Evolutionary conservation across 2,797 vertebrate genomes (phyloP).

Genomic region (Lithobates pipiens): DNA sequence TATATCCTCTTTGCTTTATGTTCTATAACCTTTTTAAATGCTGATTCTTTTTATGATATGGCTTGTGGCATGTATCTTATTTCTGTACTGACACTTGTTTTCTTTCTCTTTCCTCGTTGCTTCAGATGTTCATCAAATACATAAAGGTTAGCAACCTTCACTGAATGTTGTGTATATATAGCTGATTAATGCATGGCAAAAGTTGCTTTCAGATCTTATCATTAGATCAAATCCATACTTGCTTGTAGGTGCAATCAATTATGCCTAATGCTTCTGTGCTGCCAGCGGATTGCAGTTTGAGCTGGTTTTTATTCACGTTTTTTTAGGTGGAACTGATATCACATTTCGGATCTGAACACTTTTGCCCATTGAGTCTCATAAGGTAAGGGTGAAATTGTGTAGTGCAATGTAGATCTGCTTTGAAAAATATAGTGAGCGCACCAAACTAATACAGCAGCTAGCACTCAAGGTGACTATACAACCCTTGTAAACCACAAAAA

Average conservation of each 20-base stretch:
- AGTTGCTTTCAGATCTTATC: slow-evolving; percentile 60
- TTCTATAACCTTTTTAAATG: slow-evolving; percentile 49
- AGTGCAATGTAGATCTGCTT: not conserved
- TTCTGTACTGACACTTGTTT: slow-evolving; percentile 86
- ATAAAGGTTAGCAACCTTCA: slow-evolving; percentile 97
- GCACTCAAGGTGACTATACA: no score
- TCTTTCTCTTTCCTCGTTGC: slow-evolving; percentile 75
- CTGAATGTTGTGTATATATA: slow-evolving; percentile 73
- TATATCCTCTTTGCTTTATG: slow-evolving; percentile 59
- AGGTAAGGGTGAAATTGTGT: slow-evolving; percentile 79
- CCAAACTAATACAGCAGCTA: no score
- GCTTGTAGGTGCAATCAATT: slow-evolving; percentile 35
- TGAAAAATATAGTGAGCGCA: no score
- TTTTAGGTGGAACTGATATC: slow-evolving; percentile 92
- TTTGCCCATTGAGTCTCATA: slow-evolving; percentile 97
- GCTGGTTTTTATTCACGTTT: slow-evolving; percentile 49
- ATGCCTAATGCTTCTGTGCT: slow-evolving; percentile 25
- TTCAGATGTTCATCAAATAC: slow-evolving; percentile 99
- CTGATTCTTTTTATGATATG: slow-evolving; percentile 63
- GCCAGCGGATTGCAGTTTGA: slow-evolving; percentile 28
- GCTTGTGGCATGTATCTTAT: slow-evolving; percentile 84
- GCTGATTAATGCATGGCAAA: slow-evolving; percentile 78
- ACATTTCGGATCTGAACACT: slow-evolving; percentile 97
- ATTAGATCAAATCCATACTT: slow-evolving; percentile 62
- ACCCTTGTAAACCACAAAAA: no score